Evolutionary conservation across 2,113 vertebrate species (phyloP).

Genomic region (Sander vitreus): DNA sequence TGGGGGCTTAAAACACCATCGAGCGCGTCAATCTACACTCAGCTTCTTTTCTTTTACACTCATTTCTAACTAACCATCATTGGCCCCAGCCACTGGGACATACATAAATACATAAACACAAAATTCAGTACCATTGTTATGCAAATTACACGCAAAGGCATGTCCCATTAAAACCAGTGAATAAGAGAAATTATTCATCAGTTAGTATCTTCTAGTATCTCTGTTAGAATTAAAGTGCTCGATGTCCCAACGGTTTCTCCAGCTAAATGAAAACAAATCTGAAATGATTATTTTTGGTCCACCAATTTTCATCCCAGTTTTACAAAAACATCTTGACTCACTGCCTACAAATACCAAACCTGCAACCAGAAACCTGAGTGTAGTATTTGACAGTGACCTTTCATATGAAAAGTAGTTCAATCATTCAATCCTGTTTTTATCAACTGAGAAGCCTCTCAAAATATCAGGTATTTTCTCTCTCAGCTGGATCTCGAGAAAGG

Average conservation of each 20-base stretch:
- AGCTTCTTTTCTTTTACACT: too few relatives aligned
- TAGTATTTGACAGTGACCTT: background rate
- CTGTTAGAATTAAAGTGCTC: background rate
- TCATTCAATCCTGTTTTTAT: background rate
- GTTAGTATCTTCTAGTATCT: too few relatives aligned
- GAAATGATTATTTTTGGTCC: background rate
- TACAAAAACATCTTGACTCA: background rate
- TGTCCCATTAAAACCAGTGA: background rate
- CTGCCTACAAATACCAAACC: background rate
- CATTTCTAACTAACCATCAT: background rate
- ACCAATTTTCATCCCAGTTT: background rate
- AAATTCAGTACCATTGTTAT: background rate
- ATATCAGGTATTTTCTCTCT: background rate
- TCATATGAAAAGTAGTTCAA: background rate
- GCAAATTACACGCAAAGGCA: background rate
- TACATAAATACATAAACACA: background rate
- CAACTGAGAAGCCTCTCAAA: background rate
- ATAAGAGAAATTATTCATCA: background rate
- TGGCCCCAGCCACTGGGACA: background rate
- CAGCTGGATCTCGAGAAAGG: background rate
- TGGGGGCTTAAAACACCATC: too few relatives aligned
- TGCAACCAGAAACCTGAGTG: background rate
- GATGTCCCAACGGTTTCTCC: background rate
- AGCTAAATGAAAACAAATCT: background rate
- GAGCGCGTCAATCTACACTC: too few relatives aligned